phyloP scores from a whole-genome alignment of 2,113 vertebrate species.

The Callorhinus ursinus region DNA sequence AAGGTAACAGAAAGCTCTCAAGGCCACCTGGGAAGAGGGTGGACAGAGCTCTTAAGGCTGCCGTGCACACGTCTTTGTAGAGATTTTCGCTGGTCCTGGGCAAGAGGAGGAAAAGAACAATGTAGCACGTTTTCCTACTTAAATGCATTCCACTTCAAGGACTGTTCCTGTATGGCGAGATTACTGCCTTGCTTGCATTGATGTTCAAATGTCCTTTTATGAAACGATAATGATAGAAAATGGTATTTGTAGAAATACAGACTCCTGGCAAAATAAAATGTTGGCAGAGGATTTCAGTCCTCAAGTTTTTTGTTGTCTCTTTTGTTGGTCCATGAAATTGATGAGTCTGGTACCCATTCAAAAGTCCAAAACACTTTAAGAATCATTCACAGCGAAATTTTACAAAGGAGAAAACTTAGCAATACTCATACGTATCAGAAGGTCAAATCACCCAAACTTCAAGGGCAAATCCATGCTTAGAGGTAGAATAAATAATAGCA shows the following conservation, averaged over 20 bases:
- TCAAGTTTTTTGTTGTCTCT: not conserved
- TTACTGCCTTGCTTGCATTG: slow-evolving; percentile 15
- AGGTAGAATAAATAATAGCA: not conserved
- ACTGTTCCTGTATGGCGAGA: not conserved
- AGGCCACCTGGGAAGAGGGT: not conserved
- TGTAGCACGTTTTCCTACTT: not conserved
- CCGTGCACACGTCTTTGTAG: not conserved
- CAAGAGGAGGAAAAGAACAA: not conserved
- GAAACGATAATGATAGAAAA: slow-evolving; percentile 17
- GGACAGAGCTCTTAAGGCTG: not conserved
- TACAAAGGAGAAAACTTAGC: slow-evolving; percentile 30
- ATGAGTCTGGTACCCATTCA: slow-evolving; percentile 50
- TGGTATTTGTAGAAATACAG: not conserved
- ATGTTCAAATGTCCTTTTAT: slow-evolving; percentile 16
- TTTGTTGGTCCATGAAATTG: not conserved
- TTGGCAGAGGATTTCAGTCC: not conserved
- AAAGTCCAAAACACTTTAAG: slow-evolving; percentile 34
- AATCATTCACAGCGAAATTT: slow-evolving; percentile 25
- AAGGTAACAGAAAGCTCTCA: not conserved
- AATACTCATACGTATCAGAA: not conserved
- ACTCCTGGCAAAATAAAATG: slow-evolving; percentile 15
- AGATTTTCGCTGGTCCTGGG: not conserved
- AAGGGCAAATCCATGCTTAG: not conserved
- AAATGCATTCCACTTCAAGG: not conserved
- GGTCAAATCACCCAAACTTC: not conserved